These are phyloP conservation scores for Cosmia trapezina DNA, from an alignment of 2,888 invertebrate species.

Conservation along the genomic window DNA sequence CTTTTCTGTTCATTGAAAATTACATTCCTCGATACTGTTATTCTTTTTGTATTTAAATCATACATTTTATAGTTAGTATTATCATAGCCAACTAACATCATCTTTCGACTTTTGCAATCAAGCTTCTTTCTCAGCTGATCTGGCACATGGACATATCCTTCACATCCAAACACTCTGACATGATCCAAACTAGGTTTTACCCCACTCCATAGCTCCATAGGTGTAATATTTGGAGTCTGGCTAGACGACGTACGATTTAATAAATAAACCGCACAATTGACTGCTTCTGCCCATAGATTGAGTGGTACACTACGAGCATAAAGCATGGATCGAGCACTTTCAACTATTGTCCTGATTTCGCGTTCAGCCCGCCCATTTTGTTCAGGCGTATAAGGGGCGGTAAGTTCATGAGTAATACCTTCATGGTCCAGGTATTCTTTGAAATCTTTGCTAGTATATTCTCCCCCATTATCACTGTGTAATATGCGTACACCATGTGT, in stretches of 20 bases:
- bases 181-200: slow-evolving; percentile 1
- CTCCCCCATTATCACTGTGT: background rate
- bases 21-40: too few species aligned
- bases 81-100: too few species aligned
- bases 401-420: background rate
- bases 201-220: background rate
- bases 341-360: background rate
- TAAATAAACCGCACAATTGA: slow-evolving; percentile 10
- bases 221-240: slow-evolving; percentile 7
- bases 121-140: too few species aligned
- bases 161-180: slow-evolving; percentile 5
- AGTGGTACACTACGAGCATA: background rate
- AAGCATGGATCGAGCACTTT: background rate
- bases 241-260: slow-evolving; percentile 3
- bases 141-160: slow-evolving; percentile 7
- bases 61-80: too few species aligned
- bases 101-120: too few species aligned
- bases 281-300: background rate
- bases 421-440: background rate
- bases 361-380: slow-evolving; percentile 3
- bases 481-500: background rate
- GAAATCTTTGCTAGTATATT: background rate
- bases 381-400: slow-evolving; percentile 4
- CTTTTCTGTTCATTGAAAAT: too few species aligned
- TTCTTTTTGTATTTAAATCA: too few species aligned